Evolutionary conservation across 2,888 invertebrate species (phyloP).

Genomic region (Apamea anceps): DNA sequence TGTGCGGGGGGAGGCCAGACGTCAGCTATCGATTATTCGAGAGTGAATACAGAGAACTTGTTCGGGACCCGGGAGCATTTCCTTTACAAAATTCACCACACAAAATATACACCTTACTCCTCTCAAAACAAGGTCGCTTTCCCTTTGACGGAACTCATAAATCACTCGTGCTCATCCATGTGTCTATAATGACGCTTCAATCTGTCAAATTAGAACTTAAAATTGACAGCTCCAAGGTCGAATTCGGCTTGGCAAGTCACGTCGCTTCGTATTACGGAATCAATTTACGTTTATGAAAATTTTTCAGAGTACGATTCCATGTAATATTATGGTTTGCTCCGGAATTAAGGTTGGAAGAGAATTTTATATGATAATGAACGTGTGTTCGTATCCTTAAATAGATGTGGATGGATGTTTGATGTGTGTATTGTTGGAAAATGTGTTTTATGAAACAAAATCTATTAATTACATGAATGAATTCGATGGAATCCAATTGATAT

Average conservation of each 20-base stretch:
- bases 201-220: conserved; percentile 74
- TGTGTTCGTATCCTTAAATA: conserved; percentile 47
- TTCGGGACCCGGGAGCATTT: conserved; percentile 81
- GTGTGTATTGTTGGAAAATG: neutral
- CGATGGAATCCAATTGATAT: neutral
- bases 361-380: conserved; percentile 67
- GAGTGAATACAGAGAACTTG: conserved; percentile 84
- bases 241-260: conserved; percentile 62
- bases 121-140: conserved; percentile 71
- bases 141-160: conserved; percentile 69
- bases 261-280: conserved; percentile 71
- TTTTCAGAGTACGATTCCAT: conserved; percentile 81
- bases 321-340: conserved; percentile 75
- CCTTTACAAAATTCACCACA: conserved; percentile 74
- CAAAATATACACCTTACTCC: conserved; percentile 75
- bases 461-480: neutral
- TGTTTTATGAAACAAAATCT: neutral
- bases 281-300: conserved; percentile 81
- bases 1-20: conserved; percentile 85
- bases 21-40: conserved; percentile 90
- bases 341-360: conserved; percentile 67
- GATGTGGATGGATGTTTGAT: conserved; percentile 43
- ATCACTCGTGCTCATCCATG: conserved; percentile 81
- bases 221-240: conserved; percentile 67
- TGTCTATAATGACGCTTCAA: conserved; percentile 76